A percentile compares a stretch with the other conserved stretches of the same genome.
phyloP scores from a whole-genome alignment of 2,797 vertebrate genomes.

The Naso thynnoides region DNA sequence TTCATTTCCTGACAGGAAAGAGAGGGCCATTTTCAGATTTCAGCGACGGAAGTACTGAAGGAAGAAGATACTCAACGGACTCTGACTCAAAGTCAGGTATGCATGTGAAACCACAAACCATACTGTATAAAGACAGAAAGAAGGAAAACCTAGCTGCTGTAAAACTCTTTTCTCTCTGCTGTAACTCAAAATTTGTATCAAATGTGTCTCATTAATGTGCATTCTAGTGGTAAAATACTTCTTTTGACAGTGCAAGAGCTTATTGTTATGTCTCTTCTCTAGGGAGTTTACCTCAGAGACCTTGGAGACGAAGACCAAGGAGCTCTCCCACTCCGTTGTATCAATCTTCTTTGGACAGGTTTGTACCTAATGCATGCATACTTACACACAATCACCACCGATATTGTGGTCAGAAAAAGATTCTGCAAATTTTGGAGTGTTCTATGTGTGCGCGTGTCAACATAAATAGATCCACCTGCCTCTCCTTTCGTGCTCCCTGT shows the following conservation, averaged over 20 bases:
- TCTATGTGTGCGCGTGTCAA: slow-evolving; percentile 16
- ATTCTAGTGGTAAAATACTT: slow-evolving; percentile 4
- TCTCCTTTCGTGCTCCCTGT: not conserved
- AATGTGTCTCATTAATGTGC: not conserved
- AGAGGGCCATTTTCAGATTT: slow-evolving; percentile 83
- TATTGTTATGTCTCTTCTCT: slow-evolving; percentile 31
- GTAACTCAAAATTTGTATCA: not conserved
- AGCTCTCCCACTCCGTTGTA: slow-evolving; percentile 77
- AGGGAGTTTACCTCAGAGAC: slow-evolving; percentile 83
- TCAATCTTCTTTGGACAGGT: slow-evolving; percentile 80
- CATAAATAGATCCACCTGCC: slow-evolving; percentile 13
- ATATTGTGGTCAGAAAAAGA: not conserved
- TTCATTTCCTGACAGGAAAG: slow-evolving; percentile 81
- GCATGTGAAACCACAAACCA: not conserved
- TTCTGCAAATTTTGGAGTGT: not conserved
- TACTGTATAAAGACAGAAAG: not conserved
- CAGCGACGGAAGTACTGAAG: slow-evolving; percentile 84
- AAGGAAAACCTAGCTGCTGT: not conserved
- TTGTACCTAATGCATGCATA: slow-evolving; percentile 19
- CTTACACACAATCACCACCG: not conserved
- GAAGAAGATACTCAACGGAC: slow-evolving; percentile 84
- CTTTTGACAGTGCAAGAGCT: not conserved
- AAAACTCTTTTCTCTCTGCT: not conserved
- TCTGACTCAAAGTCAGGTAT: slow-evolving; percentile 85
- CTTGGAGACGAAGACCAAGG: slow-evolving; percentile 81